Conservation (phyloP, 2,113 vertebrate species). For the Epinephelus lanceolatus region DNA sequence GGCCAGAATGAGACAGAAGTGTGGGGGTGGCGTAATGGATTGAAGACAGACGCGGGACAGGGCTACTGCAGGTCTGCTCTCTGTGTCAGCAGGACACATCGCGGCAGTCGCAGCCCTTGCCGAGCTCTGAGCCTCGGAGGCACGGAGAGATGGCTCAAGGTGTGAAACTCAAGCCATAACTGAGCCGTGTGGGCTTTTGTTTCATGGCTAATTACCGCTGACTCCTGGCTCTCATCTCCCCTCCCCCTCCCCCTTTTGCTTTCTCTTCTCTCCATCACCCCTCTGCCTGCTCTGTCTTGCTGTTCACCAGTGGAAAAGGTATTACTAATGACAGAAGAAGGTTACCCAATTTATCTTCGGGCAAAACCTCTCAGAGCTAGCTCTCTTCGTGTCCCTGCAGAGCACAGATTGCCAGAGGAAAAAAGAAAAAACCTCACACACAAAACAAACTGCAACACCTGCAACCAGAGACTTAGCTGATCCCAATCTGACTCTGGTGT, state of each 20-base stretch:
- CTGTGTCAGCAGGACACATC: constrained; percentile 58
- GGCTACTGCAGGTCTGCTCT: constrained; percentile 34
- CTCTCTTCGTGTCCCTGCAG: constrained; percentile 60
- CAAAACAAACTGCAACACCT: constrained; percentile 47
- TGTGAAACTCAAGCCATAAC: constrained; percentile 73
- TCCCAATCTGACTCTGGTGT: constrained; percentile 26
- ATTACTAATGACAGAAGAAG: constrained; percentile 88
- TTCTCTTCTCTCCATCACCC: constrained; percentile 76
- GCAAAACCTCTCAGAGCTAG: constrained; percentile 80
- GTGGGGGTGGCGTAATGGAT: constrained; percentile 64
- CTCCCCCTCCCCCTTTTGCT: constrained; percentile 13
- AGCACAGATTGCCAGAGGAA: constrained; percentile 56
- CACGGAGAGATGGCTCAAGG: constrained; percentile 55
- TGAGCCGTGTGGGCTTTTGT: constrained; percentile 82
- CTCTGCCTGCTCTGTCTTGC: constrained; percentile 72
- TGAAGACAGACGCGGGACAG: constrained; percentile 35
- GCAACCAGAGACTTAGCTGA: constrained; percentile 30
- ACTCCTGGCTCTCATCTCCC: constrained; percentile 68
- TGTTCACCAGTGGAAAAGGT: constrained; percentile 83
- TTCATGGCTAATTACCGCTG: constrained; percentile 87
- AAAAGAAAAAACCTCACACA: constrained; percentile 27
- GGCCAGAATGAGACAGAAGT: constrained; percentile 37
- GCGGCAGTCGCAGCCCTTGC: constrained; percentile 33
- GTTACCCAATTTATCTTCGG: constrained; percentile 87
- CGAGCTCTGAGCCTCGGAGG: constrained; percentile 46